Evolutionary conservation across 92 coral and sea anemone genomes (phyloP), one percentile per base, ranked within the genome.

Genomic region (Epizoanthus stellaris): DNA sequence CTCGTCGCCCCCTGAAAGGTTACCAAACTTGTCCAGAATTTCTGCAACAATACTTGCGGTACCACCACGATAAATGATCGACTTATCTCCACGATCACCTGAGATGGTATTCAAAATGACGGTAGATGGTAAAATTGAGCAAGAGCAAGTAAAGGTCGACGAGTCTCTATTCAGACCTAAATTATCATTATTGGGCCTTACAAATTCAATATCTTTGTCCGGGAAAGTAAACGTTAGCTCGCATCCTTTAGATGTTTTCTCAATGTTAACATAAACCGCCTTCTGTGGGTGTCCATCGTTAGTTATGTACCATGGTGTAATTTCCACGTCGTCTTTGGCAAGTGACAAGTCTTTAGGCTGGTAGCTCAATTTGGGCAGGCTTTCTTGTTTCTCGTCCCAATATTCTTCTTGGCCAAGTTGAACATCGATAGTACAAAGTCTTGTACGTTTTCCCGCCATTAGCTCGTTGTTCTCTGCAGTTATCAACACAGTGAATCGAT

Each of bases 331-430:
- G 43, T 73, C 79, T 12, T 49, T 5, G 47, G 15, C 38, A 21
- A 21, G 64, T n/a, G n/a, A 20, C 53, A 15, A 34, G 19, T 1
- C 8, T 2, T 49, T 10, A 53, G 1, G 21, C 0, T 5, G 3
- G 64, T 53, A 39, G 15, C 40, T 23, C 25, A 73, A 42, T 5
- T 20, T 30, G 19, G 79, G 79, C 39, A 73, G 63, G 5, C 60
- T 52, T 23, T 73, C 79, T 73, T 73, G 79, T 21, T n/a, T 53
- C 3, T 61, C 61, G 36, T 73, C 34, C 79, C 79, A 73, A 3
- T 73, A 12, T 25, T 5, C 64, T 2, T 52, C 47, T 49, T 49
- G 1, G 16, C 12, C 62, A 10, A 52, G 79, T 21, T 52, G 10
- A 52, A 73, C 19, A 49, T 40, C 16, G 1, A 73, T 49, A 36